Evolutionary conservation across 2,113 vertebrate species (phyloP), one percentile per base, ranked within the genome.

Genomic region (Psittacus erithacus): DNA sequence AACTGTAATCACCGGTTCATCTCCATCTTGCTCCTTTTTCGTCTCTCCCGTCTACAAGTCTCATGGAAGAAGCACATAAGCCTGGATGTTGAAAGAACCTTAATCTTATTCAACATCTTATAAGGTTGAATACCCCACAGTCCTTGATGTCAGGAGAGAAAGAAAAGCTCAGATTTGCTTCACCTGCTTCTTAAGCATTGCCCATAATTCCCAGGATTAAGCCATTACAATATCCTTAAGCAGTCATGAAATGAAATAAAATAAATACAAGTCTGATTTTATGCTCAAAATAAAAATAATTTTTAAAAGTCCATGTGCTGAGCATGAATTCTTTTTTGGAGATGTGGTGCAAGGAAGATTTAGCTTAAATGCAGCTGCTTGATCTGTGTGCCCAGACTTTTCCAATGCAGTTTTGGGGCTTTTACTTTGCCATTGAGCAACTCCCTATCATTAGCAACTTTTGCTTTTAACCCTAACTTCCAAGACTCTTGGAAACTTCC

Each of bases 51-150:
- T 65, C 94, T 86, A 43, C 76, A 6, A 0, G n/a, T 74, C 92
- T 92, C 86, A 70, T n/a, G 46, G 55, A 86, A 83, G 64, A 59
- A 88, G 85, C 79, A 65, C 82, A 52, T 88, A 90, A 94, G 76
- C 91, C 92, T 46, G 75, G 78, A 71, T 35, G 78, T 25, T 94
- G 86, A 95, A 90, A 94, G 96, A 78, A 74, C 38, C 46, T 46
- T 52, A 27, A 28, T 4, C 46, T 63, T 59, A 59, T 35, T 59
- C 33, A 35, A 59, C 57, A 59, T n/a, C 86, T 86, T 47, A 39
- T 3, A 50, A 86, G 81, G 35, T 22, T 74, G 44, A 62, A 62
- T 74, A 70, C 13, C 55, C 46, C 35, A 20, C 35, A 27, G 76
- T 18, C 35, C 64, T 84, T 33, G 64, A 84, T 39, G n/a, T 38